Base-by-base conservation (phyloP, 1,140 invertebrate species). In the Drosophila serrata region DNA sequence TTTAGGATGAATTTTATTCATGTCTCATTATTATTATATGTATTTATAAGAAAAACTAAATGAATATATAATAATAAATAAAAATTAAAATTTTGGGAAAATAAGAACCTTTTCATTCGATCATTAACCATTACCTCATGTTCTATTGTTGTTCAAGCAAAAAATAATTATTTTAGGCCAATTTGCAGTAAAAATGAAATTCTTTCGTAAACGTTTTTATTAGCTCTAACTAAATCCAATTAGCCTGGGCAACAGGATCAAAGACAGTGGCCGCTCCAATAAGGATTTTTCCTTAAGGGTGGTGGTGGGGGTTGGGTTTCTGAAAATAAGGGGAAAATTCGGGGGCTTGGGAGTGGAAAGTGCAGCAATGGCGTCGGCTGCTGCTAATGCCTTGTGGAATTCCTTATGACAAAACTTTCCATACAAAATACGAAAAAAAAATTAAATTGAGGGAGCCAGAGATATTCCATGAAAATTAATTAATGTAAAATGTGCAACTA, bases 401-500 rank as follows among this genome's bases (percentile, higher is more conserved):
- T 69, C 37, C 76, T 79, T 79, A 79, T 79, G 75, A 79, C 67
- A 72, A 79, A 79, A 79, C 51, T 79, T 79, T 79, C 19, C 35
- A 37, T 31, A 13, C 33, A 45, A 29, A 45, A 59, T 15, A 35
- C 43, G 17, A 46, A 19, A 33, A 40, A 40, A 46, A 35, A 43
- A 24, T n/a, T n/a, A 65, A 56, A 31, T n/a, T 9, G 6, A 4
- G 6, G 22, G 48, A 33, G 2, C 22, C 40, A 60, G 57, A 80
- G 75, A 68, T 77, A 67, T 68, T 67, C 77, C 79, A 81, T 81
- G 76, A 81, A 90, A 90, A 90, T 90, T 84, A 90, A 88, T 88
- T 81, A 85, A 85, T 90, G 85, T 90, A 90, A 90, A 90, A 90
- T 90, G 81, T 88, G 81, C 81, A 84, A 88, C 85, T 88, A 88